These are phyloP conservation scores for Adoxophyes honmai DNA, from an alignment of 1,140 invertebrate genomes.

Conservation along the genomic window DNA sequence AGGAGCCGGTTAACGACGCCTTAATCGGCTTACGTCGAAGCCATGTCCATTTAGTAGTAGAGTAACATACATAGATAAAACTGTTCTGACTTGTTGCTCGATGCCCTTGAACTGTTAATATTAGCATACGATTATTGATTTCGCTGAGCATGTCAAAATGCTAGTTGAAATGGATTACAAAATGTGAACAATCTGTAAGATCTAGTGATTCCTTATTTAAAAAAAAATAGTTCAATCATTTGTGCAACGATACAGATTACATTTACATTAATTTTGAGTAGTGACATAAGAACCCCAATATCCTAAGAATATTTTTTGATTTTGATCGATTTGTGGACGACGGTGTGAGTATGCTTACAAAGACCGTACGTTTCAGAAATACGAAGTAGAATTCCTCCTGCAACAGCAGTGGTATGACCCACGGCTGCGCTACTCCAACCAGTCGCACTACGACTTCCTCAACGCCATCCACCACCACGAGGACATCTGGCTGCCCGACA, in stretches of 20 bases:
- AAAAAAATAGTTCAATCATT: too few relatives aligned
- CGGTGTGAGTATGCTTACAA: too few relatives aligned
- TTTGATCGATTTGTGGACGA: too few relatives aligned
- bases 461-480: slow-evolving; percentile 94
- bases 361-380: slow-evolving; percentile 85
- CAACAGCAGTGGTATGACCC: slow-evolving; percentile 95
- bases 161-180: too few relatives aligned
- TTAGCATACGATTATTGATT: too few relatives aligned
- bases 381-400: slow-evolving; percentile 94
- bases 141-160: too few relatives aligned
- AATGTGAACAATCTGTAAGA: too few relatives aligned
- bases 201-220: too few relatives aligned
- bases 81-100: background rate
- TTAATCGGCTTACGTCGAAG: background rate
- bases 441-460: slow-evolving; percentile 89
- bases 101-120: slow-evolving; percentile 5
- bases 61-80: too few relatives aligned
- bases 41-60: background rate
- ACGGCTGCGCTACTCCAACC: slow-evolving; percentile 89
- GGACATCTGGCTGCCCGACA: slow-evolving; percentile 94
- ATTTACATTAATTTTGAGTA: too few relatives aligned
- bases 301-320: background rate
- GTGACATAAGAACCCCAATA: too few relatives aligned
- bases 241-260: too few relatives aligned
- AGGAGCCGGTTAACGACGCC: background rate